These are phyloP conservation scores for Pristionchus mayeri DNA, from an alignment of 2,888 invertebrate genomes.

Conservation along the genomic window DNA sequence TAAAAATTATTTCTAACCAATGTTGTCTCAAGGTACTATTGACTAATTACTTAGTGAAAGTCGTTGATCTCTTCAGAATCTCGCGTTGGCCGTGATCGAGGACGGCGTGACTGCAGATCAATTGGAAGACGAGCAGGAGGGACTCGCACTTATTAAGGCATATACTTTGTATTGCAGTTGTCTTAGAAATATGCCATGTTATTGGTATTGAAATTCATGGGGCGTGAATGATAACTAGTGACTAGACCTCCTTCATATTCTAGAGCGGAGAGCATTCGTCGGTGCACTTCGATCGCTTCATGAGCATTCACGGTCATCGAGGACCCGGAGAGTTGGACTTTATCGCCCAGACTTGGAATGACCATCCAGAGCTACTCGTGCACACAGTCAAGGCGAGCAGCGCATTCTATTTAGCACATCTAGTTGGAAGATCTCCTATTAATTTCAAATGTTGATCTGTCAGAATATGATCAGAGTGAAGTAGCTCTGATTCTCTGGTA, in stretches of 20 bases:
- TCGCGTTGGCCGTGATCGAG: constrained; percentile 62
- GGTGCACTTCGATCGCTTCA: constrained; percentile 80
- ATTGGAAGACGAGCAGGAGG: constrained; percentile 53
- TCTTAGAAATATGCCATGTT: too few relatives aligned
- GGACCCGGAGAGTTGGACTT: constrained; percentile 42
- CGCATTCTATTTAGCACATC: too few relatives aligned
- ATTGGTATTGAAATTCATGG: too few relatives aligned
- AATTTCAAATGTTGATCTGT: background rate
- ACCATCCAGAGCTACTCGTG: constrained; percentile 82
- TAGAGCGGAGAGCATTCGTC: constrained; percentile 55
- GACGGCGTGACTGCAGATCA: constrained; percentile 56
- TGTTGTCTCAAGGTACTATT: too few relatives aligned
- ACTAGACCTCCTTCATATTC: too few relatives aligned
- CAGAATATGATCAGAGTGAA: too few relatives aligned
- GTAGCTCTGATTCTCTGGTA: too few relatives aligned
- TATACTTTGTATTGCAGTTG: too few relatives aligned
- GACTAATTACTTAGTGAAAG: too few relatives aligned
- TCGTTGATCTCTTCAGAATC: constrained; percentile 58
- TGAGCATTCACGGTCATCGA: constrained; percentile 85
- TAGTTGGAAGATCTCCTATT: background rate
- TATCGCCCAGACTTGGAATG: constrained; percentile 81
- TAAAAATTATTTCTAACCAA: too few relatives aligned
- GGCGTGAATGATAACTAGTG: background rate
- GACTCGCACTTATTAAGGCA: constrained; percentile 35
- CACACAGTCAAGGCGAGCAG: constrained; percentile 82